Evolutionary conservation across 1,140 invertebrate species (phyloP).

Genomic region (Heliconius eleuchia): DNA sequence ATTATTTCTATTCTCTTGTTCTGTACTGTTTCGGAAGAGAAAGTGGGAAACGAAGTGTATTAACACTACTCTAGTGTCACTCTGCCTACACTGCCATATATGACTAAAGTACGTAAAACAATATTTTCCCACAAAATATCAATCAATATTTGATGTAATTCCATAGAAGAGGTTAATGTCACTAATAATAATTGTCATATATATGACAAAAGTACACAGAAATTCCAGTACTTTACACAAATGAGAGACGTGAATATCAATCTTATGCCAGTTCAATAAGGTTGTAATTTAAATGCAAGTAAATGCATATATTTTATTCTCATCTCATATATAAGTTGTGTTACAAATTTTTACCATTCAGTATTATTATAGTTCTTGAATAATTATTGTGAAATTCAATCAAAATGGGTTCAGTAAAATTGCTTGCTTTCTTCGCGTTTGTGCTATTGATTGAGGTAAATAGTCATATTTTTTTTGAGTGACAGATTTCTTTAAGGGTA

Average conservation of each 20-base stretch:
- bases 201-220: slow-evolving; percentile 6
- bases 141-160: neutral
- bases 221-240: neutral
- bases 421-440: neutral
- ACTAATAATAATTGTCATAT: neutral
- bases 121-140: neutral
- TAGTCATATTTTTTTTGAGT: neutral
- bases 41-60: no score
- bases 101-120: no score
- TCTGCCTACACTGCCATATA: no score
- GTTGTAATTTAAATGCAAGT: neutral
- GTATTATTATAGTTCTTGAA: neutral
- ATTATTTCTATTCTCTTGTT: neutral
- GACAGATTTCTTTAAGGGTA: neutral
- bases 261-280: neutral
- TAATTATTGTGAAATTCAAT: neutral
- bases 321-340: neutral
- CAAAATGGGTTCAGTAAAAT: slow-evolving; percentile 26
- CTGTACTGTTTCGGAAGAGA: neutral
- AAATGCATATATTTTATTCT: neutral
- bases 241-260: neutral
- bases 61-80: no score
- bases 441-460: slow-evolving; percentile 16
- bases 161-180: neutral
- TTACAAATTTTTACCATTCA: neutral